phyloP scores from a whole-genome alignment of 2,113 vertebrate species.

The Rousettus leschenaultii region DNA sequence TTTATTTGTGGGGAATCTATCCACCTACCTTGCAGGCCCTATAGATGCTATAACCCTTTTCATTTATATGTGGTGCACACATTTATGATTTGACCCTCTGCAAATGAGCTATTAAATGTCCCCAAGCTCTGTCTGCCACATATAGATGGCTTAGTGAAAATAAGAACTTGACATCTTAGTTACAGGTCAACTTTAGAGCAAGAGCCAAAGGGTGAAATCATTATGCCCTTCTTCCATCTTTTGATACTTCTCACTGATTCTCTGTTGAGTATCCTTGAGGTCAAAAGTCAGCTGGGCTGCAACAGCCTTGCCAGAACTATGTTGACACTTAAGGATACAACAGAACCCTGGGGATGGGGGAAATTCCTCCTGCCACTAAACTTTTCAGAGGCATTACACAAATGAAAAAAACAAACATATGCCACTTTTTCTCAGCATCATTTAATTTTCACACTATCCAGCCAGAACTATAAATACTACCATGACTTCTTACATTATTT shows the following conservation, averaged over 20 bases:
- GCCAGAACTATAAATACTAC: neutral
- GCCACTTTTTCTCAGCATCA: neutral
- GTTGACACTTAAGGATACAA: neutral
- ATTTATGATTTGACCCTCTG: neutral
- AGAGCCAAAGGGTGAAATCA: neutral
- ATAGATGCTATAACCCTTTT: neutral
- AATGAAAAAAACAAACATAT: neutral
- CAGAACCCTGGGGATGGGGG: neutral
- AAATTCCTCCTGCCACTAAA: neutral
- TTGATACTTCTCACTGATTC: neutral
- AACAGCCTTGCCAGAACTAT: too few relatives aligned
- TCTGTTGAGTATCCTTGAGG: neutral
- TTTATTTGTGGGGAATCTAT: neutral
- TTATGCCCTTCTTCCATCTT: neutral
- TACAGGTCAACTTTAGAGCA: neutral
- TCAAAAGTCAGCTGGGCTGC: neutral
- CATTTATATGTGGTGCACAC: fast-evolving
- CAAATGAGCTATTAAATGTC: neutral
- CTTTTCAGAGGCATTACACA: neutral
- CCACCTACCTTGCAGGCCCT: neutral
- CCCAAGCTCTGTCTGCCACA: neutral
- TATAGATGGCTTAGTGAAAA: neutral
- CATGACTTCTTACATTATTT: neutral
- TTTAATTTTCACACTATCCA: neutral
- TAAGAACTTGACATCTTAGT: neutral